Evolutionary conservation across 2,888 invertebrate species (phyloP).

Genomic region (Villa cingulata): DNA sequence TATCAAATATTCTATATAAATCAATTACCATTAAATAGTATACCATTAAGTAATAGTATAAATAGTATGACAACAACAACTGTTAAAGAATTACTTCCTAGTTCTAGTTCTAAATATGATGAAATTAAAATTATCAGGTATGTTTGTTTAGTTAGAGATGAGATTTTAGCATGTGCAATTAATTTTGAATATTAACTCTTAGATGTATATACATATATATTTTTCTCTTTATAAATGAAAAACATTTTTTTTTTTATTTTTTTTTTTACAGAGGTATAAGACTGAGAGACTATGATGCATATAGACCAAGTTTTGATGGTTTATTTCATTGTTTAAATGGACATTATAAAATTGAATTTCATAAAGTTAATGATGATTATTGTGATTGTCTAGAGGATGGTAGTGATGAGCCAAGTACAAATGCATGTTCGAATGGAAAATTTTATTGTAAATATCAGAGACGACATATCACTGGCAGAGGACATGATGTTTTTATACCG

Average conservation of each 20-base stretch:
- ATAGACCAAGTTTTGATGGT: conserved; percentile 35
- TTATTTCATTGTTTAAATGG: conserved; percentile 38
- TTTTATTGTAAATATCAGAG: conserved; percentile 48
- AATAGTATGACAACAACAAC: conserved; percentile 19
- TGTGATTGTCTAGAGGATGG: conserved; percentile 70
- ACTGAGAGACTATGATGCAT: conserved; percentile 33
- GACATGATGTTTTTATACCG: conserved; percentile 40
- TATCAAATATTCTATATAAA: conserved; percentile 36
- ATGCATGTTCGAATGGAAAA: conserved; percentile 69
- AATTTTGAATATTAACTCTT: conserved; percentile 29
- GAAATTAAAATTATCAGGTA: conserved; percentile 13
- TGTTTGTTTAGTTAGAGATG: too few relatives aligned
- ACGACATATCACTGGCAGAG: conserved; percentile 31
- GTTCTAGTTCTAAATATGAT: neutral
- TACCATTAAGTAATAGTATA: conserved; percentile 24
- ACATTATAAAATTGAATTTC: conserved; percentile 39
- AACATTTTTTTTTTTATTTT: neutral
- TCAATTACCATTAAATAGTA: conserved; percentile 30
- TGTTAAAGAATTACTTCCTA: too few relatives aligned
- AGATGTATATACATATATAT: neutral
- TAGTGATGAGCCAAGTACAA: conserved; percentile 71
- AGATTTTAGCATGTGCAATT: conserved; percentile 15
- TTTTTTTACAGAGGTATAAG: conserved; percentile 30
- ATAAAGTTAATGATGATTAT: conserved; percentile 65
- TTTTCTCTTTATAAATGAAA: neutral